Percentiles rank a stretch among this genome's conserved stretches.
These are phyloP conservation scores for Phataginus tetradactyla DNA, from an alignment of 2,797 vertebrate genomes.

Conservation along the genomic window DNA sequence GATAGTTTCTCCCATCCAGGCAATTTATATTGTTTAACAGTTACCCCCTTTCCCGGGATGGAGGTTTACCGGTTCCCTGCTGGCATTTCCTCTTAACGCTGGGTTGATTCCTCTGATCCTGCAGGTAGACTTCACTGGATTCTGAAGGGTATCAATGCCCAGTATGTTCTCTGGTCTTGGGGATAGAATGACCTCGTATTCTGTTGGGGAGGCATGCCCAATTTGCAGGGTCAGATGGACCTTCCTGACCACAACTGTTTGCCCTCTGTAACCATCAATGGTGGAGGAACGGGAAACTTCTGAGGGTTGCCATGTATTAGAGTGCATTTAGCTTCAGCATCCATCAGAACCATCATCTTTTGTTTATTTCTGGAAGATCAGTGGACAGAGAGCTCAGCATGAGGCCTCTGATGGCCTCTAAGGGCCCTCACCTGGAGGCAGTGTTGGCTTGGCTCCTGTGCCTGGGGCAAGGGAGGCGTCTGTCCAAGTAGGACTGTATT, in stretches of 20 bases:
- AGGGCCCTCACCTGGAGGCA: background rate
- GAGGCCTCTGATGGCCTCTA: too few relatives aligned
- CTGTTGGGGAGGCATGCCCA: background rate
- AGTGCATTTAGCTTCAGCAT: background rate
- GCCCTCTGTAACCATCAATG: background rate
- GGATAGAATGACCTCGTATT: background rate
- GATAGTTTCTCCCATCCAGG: background rate
- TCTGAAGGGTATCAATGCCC: background rate
- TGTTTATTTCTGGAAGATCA: background rate
- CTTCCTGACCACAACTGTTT: background rate
- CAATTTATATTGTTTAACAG: background rate
- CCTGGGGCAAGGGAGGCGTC: too few relatives aligned
- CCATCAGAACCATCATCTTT: background rate
- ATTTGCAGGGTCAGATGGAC: background rate
- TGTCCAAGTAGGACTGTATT: background rate
- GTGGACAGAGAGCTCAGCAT: background rate
- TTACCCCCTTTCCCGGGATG: background rate
- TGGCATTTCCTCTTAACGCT: background rate
- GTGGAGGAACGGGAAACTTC: background rate
- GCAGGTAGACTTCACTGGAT: background rate
- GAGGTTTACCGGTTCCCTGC: background rate
- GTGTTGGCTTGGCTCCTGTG: background rate
- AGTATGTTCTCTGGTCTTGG: background rate
- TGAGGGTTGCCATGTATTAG: background rate
- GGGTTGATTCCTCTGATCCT: background rate